Base-by-base conservation (phyloP, 2,888 invertebrate species). In the Molorchus minor region DNA sequence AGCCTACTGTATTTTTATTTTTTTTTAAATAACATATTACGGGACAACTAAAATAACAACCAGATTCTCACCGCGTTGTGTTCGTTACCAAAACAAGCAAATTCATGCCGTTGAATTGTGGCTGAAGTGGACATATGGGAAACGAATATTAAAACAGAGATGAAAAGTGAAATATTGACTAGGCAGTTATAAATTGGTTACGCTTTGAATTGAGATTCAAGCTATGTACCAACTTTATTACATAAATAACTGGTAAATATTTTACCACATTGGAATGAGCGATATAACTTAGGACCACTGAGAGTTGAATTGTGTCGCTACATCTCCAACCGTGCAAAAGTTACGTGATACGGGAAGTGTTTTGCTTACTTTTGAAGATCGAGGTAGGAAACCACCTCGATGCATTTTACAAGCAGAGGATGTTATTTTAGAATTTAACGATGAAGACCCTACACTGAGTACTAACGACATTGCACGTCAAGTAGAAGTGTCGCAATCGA, bases 1-100 rank as follows among this genome's bases (percentile, higher is more conserved):
- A 47, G 51, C 61, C 52, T 64, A 56, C 56, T 62, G 56, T 62
- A 55, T 62, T 67, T 65, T 60, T 65, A 61, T 52, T 43, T 58
- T 64, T 69, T 65, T 67, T 68, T 54, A 56, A 54, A 46, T 35
- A 36, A 25, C 55, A 30, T 41, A 41, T 52, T 41, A 41, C 30
- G 17, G 38, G 52, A 41, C 52, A 52, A 29, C 40, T 41, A 52
- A 52, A 52, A 52, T 52, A 52, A 52, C 52, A 52, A 52, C 40
- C 36, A 17, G 52, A 30, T 52, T 41, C 52, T 30, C 52, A 36
- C 30, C 52, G 19, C 30, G n/a, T n/a, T 52, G 19, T 52, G 29
- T 52, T 16, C 25, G 29, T 41, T 52, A 7, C 17, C 41, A 30
- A 33, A 41, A 52, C 30, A 52, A 52, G 52, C 52, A 30, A 45